Percentiles rank a stretch among this genome's conserved stretches.
These are phyloP conservation scores for Drosophila macrospina DNA, from an alignment of 2,888 invertebrate species.

Conservation along the genomic window DNA sequence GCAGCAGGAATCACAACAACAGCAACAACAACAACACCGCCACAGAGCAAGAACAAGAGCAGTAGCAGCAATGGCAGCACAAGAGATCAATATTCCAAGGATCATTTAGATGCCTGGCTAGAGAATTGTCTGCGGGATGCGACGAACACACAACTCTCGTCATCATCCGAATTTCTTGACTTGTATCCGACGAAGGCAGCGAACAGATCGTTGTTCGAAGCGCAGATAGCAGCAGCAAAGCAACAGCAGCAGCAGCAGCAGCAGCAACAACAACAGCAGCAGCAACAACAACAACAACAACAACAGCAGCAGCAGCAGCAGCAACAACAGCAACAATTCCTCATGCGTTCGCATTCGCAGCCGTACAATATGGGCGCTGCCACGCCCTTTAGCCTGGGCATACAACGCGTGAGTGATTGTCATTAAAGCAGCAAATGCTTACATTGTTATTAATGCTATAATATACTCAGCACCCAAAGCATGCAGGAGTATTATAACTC, in stretches of 20 bases:
- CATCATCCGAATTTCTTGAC: constrained; percentile 85
- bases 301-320: constrained; percentile 54
- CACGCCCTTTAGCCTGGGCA: constrained; percentile 83
- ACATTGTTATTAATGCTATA: constrained; percentile 15
- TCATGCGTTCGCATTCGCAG: constrained; percentile 71
- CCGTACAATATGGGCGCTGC: constrained; percentile 62
- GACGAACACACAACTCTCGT: constrained; percentile 83
- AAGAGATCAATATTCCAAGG: constrained; percentile 76
- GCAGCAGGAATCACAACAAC: constrained; percentile 5
- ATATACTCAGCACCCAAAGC: not conserved
- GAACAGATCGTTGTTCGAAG: constrained; percentile 49
- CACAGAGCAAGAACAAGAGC: constrained; percentile 39
- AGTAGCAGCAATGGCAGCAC: constrained; percentile 55
- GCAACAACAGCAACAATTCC: constrained; percentile 74
- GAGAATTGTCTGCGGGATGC: constrained; percentile 85
- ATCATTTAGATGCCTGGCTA: constrained; percentile 85
- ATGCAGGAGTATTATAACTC: not conserved
- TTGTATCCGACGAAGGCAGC: constrained; percentile 80
- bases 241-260: constrained; percentile 57
- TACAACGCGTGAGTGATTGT: constrained; percentile 81
- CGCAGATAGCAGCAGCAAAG: constrained; percentile 56
- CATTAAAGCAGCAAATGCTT: constrained; percentile 40
- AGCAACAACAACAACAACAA: constrained; percentile 45
- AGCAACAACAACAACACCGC: constrained; percentile 20
- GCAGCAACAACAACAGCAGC: constrained; percentile 57